These are phyloP conservation scores for Sebastes schlegelii DNA, from an alignment of 2,113 vertebrate species.

Conservation along the genomic window DNA sequence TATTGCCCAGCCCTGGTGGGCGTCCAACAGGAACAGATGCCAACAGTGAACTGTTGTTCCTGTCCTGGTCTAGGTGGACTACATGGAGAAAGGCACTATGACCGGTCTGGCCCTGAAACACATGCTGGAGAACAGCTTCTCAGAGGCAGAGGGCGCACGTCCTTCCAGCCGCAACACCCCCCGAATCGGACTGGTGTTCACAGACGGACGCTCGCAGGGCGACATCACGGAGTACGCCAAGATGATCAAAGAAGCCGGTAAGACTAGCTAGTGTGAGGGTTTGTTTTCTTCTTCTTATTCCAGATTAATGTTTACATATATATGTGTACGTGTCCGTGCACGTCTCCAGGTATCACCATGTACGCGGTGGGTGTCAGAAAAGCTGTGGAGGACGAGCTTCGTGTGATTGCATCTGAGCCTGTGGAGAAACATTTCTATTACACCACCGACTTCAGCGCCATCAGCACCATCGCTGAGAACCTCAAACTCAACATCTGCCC, in stretches of 20 bases:
- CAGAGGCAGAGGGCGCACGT: slow-evolving; percentile 89
- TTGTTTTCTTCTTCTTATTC: too few relatives aligned
- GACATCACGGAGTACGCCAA: slow-evolving; percentile 94
- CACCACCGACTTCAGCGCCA: slow-evolving; percentile 91
- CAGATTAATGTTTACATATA: too few relatives aligned
- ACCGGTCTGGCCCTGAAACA: slow-evolving; percentile 95
- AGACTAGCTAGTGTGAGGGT: background rate
- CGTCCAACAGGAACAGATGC: background rate
- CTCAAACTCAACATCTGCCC: slow-evolving; percentile 96
- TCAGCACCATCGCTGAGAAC: slow-evolving; percentile 93
- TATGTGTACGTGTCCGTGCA: background rate
- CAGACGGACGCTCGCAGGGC: slow-evolving; percentile 96
- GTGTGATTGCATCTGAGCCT: slow-evolving; percentile 92
- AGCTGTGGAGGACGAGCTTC: slow-evolving; percentile 95
- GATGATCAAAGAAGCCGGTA: slow-evolving; percentile 93
- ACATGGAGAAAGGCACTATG: slow-evolving; percentile 99
- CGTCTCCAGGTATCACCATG: slow-evolving; percentile 92
- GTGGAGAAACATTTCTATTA: slow-evolving; percentile 95
- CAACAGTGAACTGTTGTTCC: background rate
- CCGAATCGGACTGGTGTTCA: slow-evolving; percentile 93
- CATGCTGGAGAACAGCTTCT: slow-evolving; percentile 97
- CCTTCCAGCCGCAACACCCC: slow-evolving; percentile 86
- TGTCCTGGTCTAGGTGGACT: slow-evolving; percentile 83
- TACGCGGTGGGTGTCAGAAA: slow-evolving; percentile 97
- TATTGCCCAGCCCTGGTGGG: background rate